These are phyloP conservation scores for Nineta flava DNA, from an alignment of 2,888 invertebrate species.

Conservation along the genomic window DNA sequence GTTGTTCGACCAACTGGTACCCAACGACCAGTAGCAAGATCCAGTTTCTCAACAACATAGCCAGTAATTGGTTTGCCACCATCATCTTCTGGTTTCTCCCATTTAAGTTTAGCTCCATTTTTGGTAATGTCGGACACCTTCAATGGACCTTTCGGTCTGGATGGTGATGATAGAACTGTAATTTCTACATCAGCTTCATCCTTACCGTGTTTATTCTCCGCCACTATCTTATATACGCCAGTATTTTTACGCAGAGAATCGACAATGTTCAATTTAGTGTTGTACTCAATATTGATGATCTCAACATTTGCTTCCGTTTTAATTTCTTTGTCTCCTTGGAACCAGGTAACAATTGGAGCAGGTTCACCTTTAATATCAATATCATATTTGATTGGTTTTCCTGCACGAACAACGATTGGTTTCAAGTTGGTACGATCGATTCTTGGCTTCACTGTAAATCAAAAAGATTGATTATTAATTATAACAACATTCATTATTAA, in stretches of 20 bases:
- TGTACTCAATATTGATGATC: slow-evolving; percentile 77
- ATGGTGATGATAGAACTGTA: slow-evolving; percentile 69
- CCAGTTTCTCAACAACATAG: slow-evolving; percentile 86
- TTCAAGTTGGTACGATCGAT: slow-evolving; percentile 93
- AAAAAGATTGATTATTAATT: neutral
- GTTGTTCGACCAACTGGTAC: slow-evolving; percentile 78
- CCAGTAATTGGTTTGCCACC: slow-evolving; percentile 88
- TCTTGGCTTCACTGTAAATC: slow-evolving; percentile 73
- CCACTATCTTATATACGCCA: slow-evolving; percentile 77
- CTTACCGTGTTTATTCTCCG: slow-evolving; percentile 79
- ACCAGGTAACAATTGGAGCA: slow-evolving; percentile 85
- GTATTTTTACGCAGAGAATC: slow-evolving; percentile 71
- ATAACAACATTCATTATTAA: slow-evolving; percentile 3
- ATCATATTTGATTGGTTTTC: slow-evolving; percentile 83
- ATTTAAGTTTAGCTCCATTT: slow-evolving; percentile 75
- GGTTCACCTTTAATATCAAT: slow-evolving; percentile 93
- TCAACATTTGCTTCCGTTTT: slow-evolving; percentile 52
- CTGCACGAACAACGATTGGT: slow-evolving; percentile 74
- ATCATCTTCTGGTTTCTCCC: slow-evolving; percentile 91
- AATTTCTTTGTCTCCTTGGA: slow-evolving; percentile 61
- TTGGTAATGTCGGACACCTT: slow-evolving; percentile 80
- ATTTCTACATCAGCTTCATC: slow-evolving; percentile 91
- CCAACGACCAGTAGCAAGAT: slow-evolving; percentile 83
- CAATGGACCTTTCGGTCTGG: slow-evolving; percentile 77
- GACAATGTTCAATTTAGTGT: slow-evolving; percentile 69